Base-by-base conservation (phyloP, 2,113 vertebrate species). In the Chionodraco myersi region DNA sequence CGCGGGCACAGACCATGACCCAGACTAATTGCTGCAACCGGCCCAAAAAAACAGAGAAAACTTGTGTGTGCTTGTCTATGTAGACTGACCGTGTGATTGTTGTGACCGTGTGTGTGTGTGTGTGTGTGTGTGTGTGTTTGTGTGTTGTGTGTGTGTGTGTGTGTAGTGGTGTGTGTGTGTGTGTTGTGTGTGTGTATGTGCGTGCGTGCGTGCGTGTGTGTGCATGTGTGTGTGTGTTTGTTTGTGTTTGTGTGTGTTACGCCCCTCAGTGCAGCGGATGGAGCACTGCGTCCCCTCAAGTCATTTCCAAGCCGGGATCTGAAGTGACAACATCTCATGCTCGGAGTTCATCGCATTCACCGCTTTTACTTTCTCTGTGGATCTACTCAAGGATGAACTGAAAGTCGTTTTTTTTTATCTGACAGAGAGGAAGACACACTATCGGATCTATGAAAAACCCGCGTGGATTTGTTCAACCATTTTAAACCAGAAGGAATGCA, bases 401-500 rank as follows among this genome's bases (percentile, higher is more conserved):
- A 83, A 48, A 44, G 34, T n/a, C 26, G 51, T 41, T 41, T 66
- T 72, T 87, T 80, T 90, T 88, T 44, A 71, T 66, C 66, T 78
- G 0, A 59, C 74, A 44, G 52, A 54, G 74, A 77, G 75, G 83
- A 75, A 75, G 83, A 88, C 86, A 79, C 77, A 60, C 53, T 61
- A 83, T 87, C 88, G 94, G 94, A 94, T 94, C 89, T 95, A 95
- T 94, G 93, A 93, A 87, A 92, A 86, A 89, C 82, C 86, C 89
- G 79, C 80, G 93, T 91, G 94, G 94, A 93, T 88, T 87, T 84
- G 66, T 87, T 85, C 57, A 85, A 82, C 77, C 72, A 56, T 81
- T 87, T 91, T 86, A 89, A 93, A 92, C 67, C 90, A 84, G 92
- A 89, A 95, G 94, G 94, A 94, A 95, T 95, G 94, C 86, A 93